Evolutionary conservation across 2,797 vertebrate genomes (phyloP).

Genomic region (Sebastes oblongus): DNA sequence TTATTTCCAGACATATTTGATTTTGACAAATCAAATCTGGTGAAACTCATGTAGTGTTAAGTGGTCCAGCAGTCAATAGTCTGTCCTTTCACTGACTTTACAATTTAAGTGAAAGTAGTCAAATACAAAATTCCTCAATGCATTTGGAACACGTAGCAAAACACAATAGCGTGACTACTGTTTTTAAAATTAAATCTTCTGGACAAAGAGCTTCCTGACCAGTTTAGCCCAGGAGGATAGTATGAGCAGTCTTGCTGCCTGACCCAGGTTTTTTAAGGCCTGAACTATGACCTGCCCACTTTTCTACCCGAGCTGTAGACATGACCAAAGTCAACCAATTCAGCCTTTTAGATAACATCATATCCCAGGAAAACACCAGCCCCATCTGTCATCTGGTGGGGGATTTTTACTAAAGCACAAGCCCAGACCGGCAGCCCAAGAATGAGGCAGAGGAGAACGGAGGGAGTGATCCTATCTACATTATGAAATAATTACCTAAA

Average conservation of each 20-base stretch:
- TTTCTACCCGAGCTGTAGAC: neutral
- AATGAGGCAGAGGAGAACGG: neutral
- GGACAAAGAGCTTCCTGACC: neutral
- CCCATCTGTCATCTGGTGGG: conserved; percentile 15
- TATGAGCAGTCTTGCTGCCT: neutral
- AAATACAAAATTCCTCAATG: neutral
- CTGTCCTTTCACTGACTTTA: neutral
- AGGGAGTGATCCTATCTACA: conserved; percentile 5
- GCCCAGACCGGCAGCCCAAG: conserved; percentile 26
- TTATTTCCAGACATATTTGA: neutral
- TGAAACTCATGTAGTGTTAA: neutral
- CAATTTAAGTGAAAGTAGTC: neutral
- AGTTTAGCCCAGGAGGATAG: neutral
- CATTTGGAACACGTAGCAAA: neutral
- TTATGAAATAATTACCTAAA: conserved; percentile 30
- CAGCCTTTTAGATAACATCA: neutral
- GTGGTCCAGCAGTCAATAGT: neutral
- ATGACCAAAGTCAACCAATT: neutral
- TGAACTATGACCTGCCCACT: neutral
- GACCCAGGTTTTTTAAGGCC: neutral
- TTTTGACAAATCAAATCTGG: neutral
- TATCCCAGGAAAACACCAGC: neutral
- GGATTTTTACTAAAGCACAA: conserved; percentile 23
- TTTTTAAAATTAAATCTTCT: neutral
- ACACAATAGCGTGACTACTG: neutral